These are phyloP conservation scores for Sarcophaga subvicina DNA, from an alignment of 2,888 invertebrate species.

Conservation along the genomic window DNA sequence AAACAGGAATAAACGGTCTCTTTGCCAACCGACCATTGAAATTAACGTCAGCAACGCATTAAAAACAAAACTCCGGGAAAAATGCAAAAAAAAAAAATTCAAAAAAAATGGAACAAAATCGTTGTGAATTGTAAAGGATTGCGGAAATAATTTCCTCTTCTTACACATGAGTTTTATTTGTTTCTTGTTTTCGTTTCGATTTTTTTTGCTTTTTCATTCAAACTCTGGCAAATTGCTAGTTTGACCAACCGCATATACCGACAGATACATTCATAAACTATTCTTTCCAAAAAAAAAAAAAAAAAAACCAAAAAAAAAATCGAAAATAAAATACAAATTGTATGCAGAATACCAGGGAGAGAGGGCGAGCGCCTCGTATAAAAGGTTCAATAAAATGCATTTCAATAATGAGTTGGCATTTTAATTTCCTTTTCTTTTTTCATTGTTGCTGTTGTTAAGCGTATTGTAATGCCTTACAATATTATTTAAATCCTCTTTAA, in stretches of 20 bases:
- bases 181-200: neutral
- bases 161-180: conserved; percentile 28
- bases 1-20: conserved; percentile 49
- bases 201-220: conserved; percentile 22
- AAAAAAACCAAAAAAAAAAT: neutral
- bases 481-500: conserved; percentile 44
- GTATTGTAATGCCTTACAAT: conserved; percentile 20
- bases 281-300: conserved; percentile 10
- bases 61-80: conserved; percentile 51
- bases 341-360: conserved; percentile 43
- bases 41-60: conserved; percentile 65
- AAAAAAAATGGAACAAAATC: neutral
- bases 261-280: conserved; percentile 45
- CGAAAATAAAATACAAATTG: neutral
- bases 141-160: conserved; percentile 67
- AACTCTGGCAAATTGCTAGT: conserved; percentile 55
- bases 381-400: conserved; percentile 55
- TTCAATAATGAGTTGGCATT: conserved; percentile 52
- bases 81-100: conserved; percentile 32
- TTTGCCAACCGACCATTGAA: conserved; percentile 44
- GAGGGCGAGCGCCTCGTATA: neutral
- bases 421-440: conserved; percentile 16
- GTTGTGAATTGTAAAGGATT: conserved; percentile 59
- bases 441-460: conserved; percentile 13
- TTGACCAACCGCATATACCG: conserved; percentile 48